Evolutionary conservation across 1,140 invertebrate species (phyloP), one percentile per base, ranked within the genome.

Genomic region (Heliconius eleuchia): DNA sequence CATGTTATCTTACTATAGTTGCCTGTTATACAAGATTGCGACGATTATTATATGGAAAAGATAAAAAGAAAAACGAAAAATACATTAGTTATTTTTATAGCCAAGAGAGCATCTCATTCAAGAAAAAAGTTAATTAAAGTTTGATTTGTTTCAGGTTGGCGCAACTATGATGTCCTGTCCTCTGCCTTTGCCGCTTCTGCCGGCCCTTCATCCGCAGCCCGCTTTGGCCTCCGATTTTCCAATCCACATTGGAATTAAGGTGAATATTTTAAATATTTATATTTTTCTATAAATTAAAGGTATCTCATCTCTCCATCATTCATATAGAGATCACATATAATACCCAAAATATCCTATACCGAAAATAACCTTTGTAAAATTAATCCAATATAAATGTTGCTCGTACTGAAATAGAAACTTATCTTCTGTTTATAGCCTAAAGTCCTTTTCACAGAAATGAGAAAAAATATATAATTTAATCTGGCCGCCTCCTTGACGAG

Each of bases 101-200:
- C n/a, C 19, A n/a, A 57, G 8, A n/a, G n/a, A n/a, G 55, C 8
- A 57, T 57, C 55, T 57, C 9, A 9, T 57, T 57, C 2, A 57
- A 57, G 55, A 3, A 23, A 23, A 57, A 57, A 23, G n/a, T 57
- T 57, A 57, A 57, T 57, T 57, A 9, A 57, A 57, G 55, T 57
- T 57, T 23, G 55, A 57, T 23, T 57, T 57, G 55, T 88, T 1
- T 11, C 92, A 96, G 95, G 95, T 96, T 94, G 89, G 92, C 88
- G 95, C 95, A 95, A 91, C 92, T 95, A 96, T 96, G 95, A 96
- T 96, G 95, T 96, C 95, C 95, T 96, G 95, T 92, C 95, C 95
- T 87, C 89, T 96, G 84, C 95, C 95, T 89, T 92, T 96, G 94
- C 94, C 95, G 95, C 95, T 96, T 83, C 91, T 96, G 92, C 95